Evolutionary conservation across 2,888 invertebrate genomes (phyloP).

Genomic region (Gasteruption jaculator): DNA sequence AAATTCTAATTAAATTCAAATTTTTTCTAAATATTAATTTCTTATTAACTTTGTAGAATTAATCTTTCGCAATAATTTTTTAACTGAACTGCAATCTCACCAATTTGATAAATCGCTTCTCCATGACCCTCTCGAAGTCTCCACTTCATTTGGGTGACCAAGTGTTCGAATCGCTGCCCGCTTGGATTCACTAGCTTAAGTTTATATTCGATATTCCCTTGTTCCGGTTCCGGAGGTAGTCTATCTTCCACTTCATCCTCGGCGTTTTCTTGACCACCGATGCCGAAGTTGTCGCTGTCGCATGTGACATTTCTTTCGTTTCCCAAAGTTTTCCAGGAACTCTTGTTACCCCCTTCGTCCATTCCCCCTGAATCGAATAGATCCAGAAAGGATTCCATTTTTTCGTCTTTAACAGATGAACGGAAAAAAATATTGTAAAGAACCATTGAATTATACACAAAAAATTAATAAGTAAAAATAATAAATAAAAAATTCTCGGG

Average conservation of each 20-base stretch:
- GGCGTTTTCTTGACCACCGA: conserved; percentile 47
- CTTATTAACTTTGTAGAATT: no score
- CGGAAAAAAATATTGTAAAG: no score
- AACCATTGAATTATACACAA: no score
- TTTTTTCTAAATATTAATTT: not conserved
- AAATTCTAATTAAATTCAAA: no score
- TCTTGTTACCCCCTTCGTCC: conserved; percentile 46
- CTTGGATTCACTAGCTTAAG: conserved; percentile 90
- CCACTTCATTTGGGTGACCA: conserved; percentile 99
- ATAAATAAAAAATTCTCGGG: no score
- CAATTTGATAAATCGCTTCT: conserved; percentile 96
- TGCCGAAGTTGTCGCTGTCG: conserved; percentile 51
- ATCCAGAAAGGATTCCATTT: conserved; percentile 79
- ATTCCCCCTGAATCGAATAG: conserved; percentile 69
- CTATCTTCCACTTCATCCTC: conserved; percentile 57
- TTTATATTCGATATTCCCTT: conserved; percentile 96
- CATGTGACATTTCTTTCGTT: conserved; percentile 36
- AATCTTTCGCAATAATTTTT: no score
- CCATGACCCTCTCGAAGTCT: conserved; percentile 93
- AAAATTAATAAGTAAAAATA: no score
- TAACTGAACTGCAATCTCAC: no score
- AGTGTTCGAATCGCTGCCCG: conserved; percentile 86
- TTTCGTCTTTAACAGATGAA: no score
- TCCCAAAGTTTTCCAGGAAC: conserved; percentile 55
- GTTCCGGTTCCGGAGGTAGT: conserved; percentile 86